These are phyloP conservation scores for Philopedon plagiatum DNA, from an alignment of 2,888 invertebrate genomes.

Conservation along the genomic window DNA sequence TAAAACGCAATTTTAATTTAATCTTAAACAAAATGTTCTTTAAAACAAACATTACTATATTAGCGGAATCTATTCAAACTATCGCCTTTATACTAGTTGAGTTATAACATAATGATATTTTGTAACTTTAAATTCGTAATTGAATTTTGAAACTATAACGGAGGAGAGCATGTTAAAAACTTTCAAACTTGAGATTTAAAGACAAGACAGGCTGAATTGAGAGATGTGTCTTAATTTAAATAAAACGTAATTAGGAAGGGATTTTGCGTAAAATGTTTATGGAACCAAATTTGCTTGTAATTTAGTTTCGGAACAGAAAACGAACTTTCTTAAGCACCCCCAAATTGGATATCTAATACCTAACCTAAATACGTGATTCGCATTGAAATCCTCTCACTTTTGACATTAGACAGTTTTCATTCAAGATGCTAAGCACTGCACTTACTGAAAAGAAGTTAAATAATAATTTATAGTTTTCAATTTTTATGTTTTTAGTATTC, in stretches of 20 bases:
- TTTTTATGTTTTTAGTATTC: too few species aligned
- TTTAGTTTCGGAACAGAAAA: background rate
- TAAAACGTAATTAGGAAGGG: slow-evolving; percentile 10
- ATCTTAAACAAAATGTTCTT: too few species aligned
- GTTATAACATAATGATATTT: background rate
- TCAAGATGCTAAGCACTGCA: background rate
- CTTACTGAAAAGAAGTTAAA: too few species aligned
- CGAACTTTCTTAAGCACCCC: background rate
- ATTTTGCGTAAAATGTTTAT: slow-evolving; percentile 1
- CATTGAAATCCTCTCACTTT: background rate
- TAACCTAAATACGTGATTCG: background rate
- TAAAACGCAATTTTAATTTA: too few species aligned
- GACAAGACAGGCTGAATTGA: slow-evolving; percentile 1
- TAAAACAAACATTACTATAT: too few species aligned
- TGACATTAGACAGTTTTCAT: background rate
- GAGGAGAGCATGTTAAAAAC: slow-evolving; percentile 1
- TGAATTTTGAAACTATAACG: background rate
- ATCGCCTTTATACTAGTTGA: background rate
- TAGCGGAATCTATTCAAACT: too few species aligned
- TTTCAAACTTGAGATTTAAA: slow-evolving; percentile 15
- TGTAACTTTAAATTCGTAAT: slow-evolving; percentile 1
- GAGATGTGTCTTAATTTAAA: slow-evolving; percentile 15
- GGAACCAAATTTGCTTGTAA: slow-evolving; percentile 1
- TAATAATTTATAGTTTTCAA: too few species aligned
- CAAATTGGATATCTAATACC: slow-evolving; percentile 2